These are phyloP conservation scores for Picathartes gymnocephalus DNA, from an alignment of 2,113 vertebrate genomes.

Conservation along the genomic window DNA sequence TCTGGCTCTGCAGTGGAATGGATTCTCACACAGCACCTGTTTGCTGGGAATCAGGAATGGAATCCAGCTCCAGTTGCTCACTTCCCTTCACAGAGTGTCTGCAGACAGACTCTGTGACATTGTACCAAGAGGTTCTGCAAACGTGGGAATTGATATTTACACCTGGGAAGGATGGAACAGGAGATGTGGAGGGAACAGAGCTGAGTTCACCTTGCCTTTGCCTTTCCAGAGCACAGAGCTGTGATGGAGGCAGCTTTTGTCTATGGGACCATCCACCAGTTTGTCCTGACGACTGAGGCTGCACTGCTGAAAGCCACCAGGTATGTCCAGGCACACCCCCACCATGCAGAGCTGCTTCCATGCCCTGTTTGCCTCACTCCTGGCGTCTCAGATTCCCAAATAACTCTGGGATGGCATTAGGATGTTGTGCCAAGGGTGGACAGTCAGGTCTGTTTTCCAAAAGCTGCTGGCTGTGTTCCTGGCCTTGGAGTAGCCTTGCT, in stretches of 20 bases:
- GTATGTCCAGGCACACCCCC: conserved; percentile 63
- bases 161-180: neutral
- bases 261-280: conserved; percentile 87
- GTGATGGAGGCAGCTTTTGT: conserved; percentile 95
- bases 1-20: neutral
- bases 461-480: neutral
- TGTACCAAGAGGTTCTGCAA: neutral
- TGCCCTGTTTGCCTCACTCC: neutral
- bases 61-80: neutral
- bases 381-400: neutral
- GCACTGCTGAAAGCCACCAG: conserved; percentile 78
- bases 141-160: neutral
- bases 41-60: neutral
- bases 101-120: neutral
- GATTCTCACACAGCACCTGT: neutral
- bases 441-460: neutral
- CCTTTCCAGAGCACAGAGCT: conserved; percentile 84
- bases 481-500: neutral
- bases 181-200: neutral
- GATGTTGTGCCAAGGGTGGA: neutral
- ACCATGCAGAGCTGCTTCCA: neutral
- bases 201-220: neutral
- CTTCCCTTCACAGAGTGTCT: neutral
- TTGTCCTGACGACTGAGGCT: conserved; percentile 88
- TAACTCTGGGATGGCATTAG: neutral